phyloP scores from a whole-genome alignment of 2,797 vertebrate genomes.

The Rhyacichthys aspro region DNA sequence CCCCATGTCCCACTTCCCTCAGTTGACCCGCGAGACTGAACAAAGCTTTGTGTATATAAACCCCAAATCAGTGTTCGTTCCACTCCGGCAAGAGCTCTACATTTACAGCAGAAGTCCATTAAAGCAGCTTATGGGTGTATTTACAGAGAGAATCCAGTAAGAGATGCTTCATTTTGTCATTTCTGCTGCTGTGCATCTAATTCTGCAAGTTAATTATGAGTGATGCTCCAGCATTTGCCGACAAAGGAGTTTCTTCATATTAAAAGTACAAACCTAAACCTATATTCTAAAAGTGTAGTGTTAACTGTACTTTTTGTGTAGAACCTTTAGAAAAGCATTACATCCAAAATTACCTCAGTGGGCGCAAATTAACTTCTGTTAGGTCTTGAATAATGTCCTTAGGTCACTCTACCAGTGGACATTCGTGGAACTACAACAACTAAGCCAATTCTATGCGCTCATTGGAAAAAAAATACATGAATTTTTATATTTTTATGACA shows the following conservation, averaged over 20 bases:
- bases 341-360: no score
- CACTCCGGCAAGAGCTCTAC: neutral
- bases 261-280: no score
- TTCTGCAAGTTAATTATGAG: slow-evolving; percentile 27
- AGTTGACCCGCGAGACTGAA: slow-evolving; percentile 47
- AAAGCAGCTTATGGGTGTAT: slow-evolving; percentile 7
- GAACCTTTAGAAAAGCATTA: no score
- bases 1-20: slow-evolving; percentile 59
- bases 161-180: slow-evolving; percentile 30
- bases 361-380: no score
- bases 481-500: no score
- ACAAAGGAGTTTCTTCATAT: slow-evolving; percentile 15
- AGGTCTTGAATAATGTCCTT: no score
- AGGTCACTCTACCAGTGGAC: no score
- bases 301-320: no score
- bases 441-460: no score
- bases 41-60: slow-evolving; percentile 16
- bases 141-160: slow-evolving; percentile 7
- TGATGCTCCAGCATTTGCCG: neutral
- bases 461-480: no score
- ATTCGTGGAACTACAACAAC: no score
- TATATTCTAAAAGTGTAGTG: no score
- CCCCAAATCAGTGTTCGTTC: slow-evolving; percentile 19
- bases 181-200: slow-evolving; percentile 36
- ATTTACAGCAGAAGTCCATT: slow-evolving; percentile 28